Conservation (phyloP, 2,888 invertebrate genomes). For the Oligia latruncula region DNA sequence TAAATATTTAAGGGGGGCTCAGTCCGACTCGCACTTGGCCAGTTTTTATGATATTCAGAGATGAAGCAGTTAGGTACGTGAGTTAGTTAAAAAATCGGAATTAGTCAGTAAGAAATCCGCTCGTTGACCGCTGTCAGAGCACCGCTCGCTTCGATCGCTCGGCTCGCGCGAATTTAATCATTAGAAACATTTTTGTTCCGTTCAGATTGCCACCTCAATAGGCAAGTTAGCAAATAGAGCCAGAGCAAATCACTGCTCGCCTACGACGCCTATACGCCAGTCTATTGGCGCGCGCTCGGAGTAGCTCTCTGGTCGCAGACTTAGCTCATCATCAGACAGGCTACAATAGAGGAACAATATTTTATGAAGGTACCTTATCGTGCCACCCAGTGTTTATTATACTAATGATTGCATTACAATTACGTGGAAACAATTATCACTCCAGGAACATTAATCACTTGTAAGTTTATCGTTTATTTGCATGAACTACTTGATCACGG, state of each 20-base stretch:
- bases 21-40: no score
- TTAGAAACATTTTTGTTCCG: background rate
- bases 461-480: slow-evolving; percentile 7
- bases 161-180: background rate
- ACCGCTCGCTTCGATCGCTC: no score
- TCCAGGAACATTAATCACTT: slow-evolving; percentile 4
- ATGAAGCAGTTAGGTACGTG: no score
- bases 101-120: background rate
- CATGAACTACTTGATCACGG: background rate
- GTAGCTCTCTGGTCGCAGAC: background rate
- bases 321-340: background rate
- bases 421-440: slow-evolving; percentile 7
- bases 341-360: background rate
- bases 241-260: background rate
- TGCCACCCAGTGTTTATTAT: background rate
- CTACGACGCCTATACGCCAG: background rate
- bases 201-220: background rate
- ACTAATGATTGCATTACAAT: slow-evolving; percentile 1
- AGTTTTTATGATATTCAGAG: no score
- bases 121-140: no score
- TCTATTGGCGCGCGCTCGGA: background rate
- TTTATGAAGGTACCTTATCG: background rate
- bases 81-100: background rate
- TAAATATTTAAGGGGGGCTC: no score
- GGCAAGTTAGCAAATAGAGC: background rate